phyloP scores from a whole-genome alignment of 1,140 invertebrate genomes.

The Mactra quadrangularis region DNA sequence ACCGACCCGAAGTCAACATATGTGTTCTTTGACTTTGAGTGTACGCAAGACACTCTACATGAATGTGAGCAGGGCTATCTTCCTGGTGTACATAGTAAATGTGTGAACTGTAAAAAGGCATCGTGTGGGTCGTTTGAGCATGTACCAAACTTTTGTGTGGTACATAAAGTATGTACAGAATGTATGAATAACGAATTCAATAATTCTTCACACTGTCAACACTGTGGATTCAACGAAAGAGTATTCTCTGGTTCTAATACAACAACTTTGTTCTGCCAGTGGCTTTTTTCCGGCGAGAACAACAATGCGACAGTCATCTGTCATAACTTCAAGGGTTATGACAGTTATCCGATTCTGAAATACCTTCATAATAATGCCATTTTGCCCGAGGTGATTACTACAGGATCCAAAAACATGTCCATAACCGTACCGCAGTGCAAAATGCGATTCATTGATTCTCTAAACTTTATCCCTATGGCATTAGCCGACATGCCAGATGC shows the following conservation, averaged over 20 bases:
- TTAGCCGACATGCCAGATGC: conserved; percentile 18
- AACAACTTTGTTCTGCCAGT: neutral
- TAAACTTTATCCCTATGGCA: conserved; percentile 54
- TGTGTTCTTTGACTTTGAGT: conserved; percentile 63
- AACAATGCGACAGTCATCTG: conserved; percentile 12
- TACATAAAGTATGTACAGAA: conserved; percentile 12
- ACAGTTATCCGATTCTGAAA: conserved; percentile 46
- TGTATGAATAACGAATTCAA: neutral
- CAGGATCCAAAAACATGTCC: conserved; percentile 18
- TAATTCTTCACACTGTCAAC: neutral
- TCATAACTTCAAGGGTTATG: conserved; percentile 41
- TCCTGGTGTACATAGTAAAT: conserved; percentile 33
- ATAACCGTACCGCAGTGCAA: neutral
- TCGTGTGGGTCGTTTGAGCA: no score
- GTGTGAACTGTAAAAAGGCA: conserved; percentile 16
- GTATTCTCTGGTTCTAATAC: neutral
- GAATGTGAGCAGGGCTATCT: conserved; percentile 41
- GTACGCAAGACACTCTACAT: conserved; percentile 44
- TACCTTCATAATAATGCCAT: conserved; percentile 36
- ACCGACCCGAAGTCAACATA: conserved; percentile 41
- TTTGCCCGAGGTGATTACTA: conserved; percentile 39
- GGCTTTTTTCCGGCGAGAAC: conserved; percentile 17
- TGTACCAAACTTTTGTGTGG: conserved; percentile 27
- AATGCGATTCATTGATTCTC: conserved; percentile 30
- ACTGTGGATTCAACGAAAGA: neutral